Conservation (phyloP, 2,888 invertebrate genomes). For the Actias luna region DNA sequence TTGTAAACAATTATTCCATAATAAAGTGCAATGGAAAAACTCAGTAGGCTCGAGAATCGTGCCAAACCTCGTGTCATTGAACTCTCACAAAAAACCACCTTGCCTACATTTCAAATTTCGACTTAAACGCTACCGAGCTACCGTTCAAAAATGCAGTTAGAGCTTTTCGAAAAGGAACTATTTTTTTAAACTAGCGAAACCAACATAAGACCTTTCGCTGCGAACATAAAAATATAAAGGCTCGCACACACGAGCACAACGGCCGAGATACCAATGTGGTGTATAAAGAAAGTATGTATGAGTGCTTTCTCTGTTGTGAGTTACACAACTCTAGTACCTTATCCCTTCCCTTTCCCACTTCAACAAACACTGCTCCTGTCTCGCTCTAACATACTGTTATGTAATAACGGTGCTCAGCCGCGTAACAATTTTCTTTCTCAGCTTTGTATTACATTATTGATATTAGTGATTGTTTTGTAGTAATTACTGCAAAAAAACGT, state of each 20-base stretch:
- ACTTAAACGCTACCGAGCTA: slow-evolving; percentile 38
- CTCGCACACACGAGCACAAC: slow-evolving; percentile 57
- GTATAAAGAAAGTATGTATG: slow-evolving; percentile 73
- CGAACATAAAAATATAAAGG: slow-evolving; percentile 66
- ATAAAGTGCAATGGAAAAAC: slow-evolving; percentile 58
- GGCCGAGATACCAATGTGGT: slow-evolving; percentile 45
- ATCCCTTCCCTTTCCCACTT: slow-evolving; percentile 56
- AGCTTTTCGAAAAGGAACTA: slow-evolving; percentile 48
- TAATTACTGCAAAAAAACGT: neutral
- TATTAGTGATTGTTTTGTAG: neutral
- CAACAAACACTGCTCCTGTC: slow-evolving; percentile 38
- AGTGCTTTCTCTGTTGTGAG: slow-evolving; percentile 77
- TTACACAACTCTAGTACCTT: slow-evolving; percentile 67
- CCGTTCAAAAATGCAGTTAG: slow-evolving; percentile 49
- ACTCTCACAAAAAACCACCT: slow-evolving; percentile 66
- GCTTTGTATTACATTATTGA: slow-evolving; percentile 52
- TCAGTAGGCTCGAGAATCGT: slow-evolving; percentile 63
- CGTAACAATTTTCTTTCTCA: slow-evolving; percentile 76
- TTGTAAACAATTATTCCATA: slow-evolving; percentile 50
- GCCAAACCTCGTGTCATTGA: slow-evolving; percentile 78
- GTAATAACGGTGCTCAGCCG: slow-evolving; percentile 78
- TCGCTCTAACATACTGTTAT: slow-evolving; percentile 69
- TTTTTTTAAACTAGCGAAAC: slow-evolving; percentile 56
- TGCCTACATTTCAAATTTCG: slow-evolving; percentile 41
- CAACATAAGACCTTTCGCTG: slow-evolving; percentile 66